phyloP scores from a whole-genome alignment of 2,113 vertebrate species.

The Ornithorhynchus anatinus region DNA sequence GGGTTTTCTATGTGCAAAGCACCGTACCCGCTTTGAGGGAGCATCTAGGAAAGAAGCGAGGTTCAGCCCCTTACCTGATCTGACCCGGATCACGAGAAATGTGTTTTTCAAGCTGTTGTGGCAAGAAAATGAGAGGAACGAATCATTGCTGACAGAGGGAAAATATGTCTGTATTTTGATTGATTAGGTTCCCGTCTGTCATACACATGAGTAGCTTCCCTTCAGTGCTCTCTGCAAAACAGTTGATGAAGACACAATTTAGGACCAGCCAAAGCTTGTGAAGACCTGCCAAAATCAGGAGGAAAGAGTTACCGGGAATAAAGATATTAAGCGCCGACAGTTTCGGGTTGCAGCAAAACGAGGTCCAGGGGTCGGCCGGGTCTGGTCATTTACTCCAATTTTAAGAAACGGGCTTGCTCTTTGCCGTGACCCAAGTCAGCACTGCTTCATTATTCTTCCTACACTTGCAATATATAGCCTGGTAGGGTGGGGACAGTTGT shows the following conservation, averaged over 20 bases:
- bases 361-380: too few species aligned
- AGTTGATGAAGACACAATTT: conserved; percentile 30
- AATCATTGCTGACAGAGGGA: conserved; percentile 34
- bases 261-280: background rate
- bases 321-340: too few species aligned
- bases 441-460: too few species aligned
- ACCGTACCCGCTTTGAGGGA: background rate
- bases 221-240: conserved; percentile 14
- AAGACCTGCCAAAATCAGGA: conserved; percentile 1
- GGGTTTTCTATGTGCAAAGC: background rate
- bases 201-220: conserved; percentile 13
- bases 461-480: too few species aligned
- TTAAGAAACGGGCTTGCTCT: too few species aligned
- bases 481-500: too few species aligned
- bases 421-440: too few species aligned
- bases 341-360: too few species aligned
- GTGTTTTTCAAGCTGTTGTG: conserved; percentile 39
- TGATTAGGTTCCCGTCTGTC: background rate
- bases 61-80: background rate
- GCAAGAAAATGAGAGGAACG: conserved; percentile 36
- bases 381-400: too few species aligned
- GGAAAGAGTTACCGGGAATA: too few species aligned
- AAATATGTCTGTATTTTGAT: conserved; percentile 25
- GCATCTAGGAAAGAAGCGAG: background rate
- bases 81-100: background rate